Evolutionary conservation across 2,797 vertebrate genomes (phyloP).

Genomic region (Xiphophorus birchmanni): DNA sequence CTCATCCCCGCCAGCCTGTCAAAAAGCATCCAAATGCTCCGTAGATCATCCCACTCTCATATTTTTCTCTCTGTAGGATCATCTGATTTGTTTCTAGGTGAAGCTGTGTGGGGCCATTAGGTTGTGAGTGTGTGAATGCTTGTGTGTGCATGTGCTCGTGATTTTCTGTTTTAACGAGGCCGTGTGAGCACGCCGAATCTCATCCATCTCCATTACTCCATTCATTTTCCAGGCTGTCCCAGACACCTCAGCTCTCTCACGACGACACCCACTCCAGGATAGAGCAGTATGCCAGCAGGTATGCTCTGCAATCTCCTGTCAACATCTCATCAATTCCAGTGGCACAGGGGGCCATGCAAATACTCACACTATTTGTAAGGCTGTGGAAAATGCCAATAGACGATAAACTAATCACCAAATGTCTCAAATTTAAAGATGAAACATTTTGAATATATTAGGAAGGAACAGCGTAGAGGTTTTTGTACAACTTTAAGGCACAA

Average conservation of each 20-base stretch:
- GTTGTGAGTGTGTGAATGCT: neutral
- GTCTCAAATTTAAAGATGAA: slow-evolving; percentile 1
- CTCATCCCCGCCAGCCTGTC: slow-evolving; percentile 54
- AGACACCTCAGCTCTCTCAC: slow-evolving; percentile 93
- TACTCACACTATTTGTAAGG: neutral
- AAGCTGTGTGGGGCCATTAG: slow-evolving; percentile 52
- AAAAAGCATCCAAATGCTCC: slow-evolving; percentile 41
- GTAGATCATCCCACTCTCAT: slow-evolving; percentile 62
- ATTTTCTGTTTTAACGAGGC: slow-evolving; percentile 46
- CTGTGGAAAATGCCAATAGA: neutral
- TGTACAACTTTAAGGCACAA: neutral
- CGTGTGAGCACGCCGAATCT: slow-evolving; percentile 59
- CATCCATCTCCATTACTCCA: slow-evolving; percentile 72
- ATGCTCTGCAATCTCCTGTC: slow-evolving; percentile 48
- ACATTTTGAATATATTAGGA: neutral
- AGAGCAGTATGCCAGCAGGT: slow-evolving; percentile 97
- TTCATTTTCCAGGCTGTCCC: slow-evolving; percentile 85
- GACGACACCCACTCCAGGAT: slow-evolving; percentile 98
- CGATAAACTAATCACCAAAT: neutral
- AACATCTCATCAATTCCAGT: slow-evolving; percentile 33
- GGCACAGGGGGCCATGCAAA: neutral
- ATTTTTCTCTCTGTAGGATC: slow-evolving; percentile 53
- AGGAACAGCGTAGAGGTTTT: neutral
- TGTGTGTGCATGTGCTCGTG: slow-evolving; percentile 37
- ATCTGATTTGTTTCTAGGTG: slow-evolving; percentile 63